These are phyloP conservation scores for Hucho hucho DNA, from an alignment of 2,113 vertebrate genomes.

Conservation along the genomic window DNA sequence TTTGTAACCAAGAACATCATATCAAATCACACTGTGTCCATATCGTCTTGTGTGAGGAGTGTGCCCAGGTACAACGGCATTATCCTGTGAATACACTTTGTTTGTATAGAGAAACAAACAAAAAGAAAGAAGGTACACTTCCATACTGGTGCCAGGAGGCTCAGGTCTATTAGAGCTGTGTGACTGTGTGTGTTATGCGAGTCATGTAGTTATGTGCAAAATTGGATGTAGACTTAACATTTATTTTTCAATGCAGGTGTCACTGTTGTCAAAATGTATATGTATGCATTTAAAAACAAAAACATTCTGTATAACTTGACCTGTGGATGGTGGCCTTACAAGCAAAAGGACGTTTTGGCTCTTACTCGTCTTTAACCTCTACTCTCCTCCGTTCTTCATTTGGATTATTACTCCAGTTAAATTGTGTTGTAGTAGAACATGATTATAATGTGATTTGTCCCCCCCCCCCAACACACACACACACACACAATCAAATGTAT, in stretches of 20 bases:
- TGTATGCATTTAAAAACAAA: constrained; percentile 52
- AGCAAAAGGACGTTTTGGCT: constrained; percentile 57
- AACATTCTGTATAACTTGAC: constrained; percentile 64
- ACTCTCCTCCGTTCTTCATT: constrained; percentile 28
- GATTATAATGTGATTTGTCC: constrained; percentile 52
- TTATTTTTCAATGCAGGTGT: constrained; percentile 42
- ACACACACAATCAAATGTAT: constrained; percentile 40
- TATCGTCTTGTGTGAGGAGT: constrained; percentile 55
- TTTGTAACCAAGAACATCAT: constrained; percentile 55
- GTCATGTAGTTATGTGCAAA: constrained; percentile 9
- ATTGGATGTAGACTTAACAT: constrained; percentile 56
- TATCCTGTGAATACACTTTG: constrained; percentile 52
- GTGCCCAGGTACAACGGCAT: constrained; percentile 64
- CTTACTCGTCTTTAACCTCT: constrained; percentile 43
- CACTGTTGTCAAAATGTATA: constrained; percentile 48
- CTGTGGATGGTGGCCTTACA: constrained; percentile 76
- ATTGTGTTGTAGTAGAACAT: constrained; percentile 44
- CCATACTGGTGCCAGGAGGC: constrained; percentile 59
- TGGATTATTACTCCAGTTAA: constrained; percentile 25
- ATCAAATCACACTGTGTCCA: constrained; percentile 39
- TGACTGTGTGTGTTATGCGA: constrained; percentile 3
- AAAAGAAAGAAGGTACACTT: constrained; percentile 44
- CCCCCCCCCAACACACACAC: constrained; percentile 42
- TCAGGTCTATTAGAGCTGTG: constrained; percentile 60
- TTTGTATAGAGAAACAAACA: constrained; percentile 38